phyloP scores from a whole-genome alignment of 2,888 invertebrate genomes.

The Agapostemon virescens region DNA sequence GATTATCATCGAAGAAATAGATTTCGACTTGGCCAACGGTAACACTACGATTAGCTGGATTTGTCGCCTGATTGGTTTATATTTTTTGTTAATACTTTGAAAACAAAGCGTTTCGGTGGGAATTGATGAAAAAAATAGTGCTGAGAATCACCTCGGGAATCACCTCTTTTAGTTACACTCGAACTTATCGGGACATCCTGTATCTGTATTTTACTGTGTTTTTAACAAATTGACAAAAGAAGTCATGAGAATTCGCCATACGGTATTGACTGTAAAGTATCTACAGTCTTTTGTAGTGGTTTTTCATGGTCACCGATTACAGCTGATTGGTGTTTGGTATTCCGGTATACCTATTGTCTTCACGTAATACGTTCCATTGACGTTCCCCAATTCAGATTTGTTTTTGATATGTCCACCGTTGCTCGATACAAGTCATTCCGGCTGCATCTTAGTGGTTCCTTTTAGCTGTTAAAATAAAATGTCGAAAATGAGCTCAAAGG shows the following conservation, averaged over 20 bases:
- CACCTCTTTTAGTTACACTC: too few species aligned
- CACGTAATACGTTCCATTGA: slow-evolving; percentile 33
- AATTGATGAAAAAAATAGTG: too few species aligned
- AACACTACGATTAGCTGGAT: too few species aligned
- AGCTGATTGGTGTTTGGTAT: slow-evolving; percentile 53
- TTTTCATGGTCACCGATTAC: slow-evolving; percentile 46
- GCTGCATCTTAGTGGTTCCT: slow-evolving; percentile 17
- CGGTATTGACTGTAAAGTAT: slow-evolving; percentile 4
- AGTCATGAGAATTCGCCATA: slow-evolving; percentile 11
- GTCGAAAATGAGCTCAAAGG: slow-evolving; percentile 85
- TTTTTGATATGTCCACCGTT: slow-evolving; percentile 55
- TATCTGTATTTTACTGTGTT: background rate
- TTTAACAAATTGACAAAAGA: background rate
- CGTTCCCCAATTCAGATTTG: slow-evolving; percentile 47
- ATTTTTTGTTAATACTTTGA: too few species aligned
- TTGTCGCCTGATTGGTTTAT: too few species aligned
- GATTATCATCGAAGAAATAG: too few species aligned
- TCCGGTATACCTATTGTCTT: slow-evolving; percentile 33
- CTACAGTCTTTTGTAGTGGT: background rate
- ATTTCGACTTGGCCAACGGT: too few species aligned
- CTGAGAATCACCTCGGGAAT: too few species aligned
- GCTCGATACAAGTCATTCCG: slow-evolving; percentile 19
- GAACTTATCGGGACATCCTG: too few species aligned
- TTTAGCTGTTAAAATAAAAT: slow-evolving; percentile 59
- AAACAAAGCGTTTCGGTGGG: too few species aligned